A percentile compares a stretch with the other conserved stretches of the same genome.
Conservation (phyloP, 2,797 vertebrate genomes). For the Smutsia temminckii region DNA sequence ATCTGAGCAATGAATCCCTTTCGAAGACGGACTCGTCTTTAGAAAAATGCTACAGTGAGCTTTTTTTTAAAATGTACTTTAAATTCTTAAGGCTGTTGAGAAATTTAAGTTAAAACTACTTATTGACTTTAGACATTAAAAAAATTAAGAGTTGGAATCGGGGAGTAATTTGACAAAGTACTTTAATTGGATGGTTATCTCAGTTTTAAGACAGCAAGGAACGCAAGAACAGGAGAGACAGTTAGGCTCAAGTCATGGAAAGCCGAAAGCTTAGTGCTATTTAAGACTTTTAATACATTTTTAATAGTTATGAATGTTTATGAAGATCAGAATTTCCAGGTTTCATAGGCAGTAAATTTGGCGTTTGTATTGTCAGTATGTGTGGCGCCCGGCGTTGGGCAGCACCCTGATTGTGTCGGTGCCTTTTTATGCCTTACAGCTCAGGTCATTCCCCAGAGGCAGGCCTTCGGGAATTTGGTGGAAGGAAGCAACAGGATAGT, state of each 20-base stretch:
- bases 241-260: not conserved
- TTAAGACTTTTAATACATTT: not conserved
- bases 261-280: not conserved
- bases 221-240: not conserved
- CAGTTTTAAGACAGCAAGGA: not conserved
- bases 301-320: not conserved
- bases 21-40: conserved; percentile 37
- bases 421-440: not conserved
- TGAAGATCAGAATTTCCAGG: not conserved
- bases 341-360: not conserved
- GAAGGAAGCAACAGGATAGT: not conserved
- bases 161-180: conserved; percentile 18
- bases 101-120: conserved; percentile 37
- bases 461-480: not conserved
- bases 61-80: not conserved
- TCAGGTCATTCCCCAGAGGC: not conserved
- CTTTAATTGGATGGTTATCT: conserved; percentile 1
- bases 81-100: conserved; percentile 40
- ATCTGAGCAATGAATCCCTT: conserved; percentile 58
- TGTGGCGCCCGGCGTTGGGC: not conserved
- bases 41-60: conserved; percentile 41
- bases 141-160: not conserved
- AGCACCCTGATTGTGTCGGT: not conserved
- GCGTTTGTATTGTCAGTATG: not conserved
- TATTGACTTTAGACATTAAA: not conserved